Conservation (phyloP, 2,888 invertebrate species). For the Synanthedon formicaeformis region DNA sequence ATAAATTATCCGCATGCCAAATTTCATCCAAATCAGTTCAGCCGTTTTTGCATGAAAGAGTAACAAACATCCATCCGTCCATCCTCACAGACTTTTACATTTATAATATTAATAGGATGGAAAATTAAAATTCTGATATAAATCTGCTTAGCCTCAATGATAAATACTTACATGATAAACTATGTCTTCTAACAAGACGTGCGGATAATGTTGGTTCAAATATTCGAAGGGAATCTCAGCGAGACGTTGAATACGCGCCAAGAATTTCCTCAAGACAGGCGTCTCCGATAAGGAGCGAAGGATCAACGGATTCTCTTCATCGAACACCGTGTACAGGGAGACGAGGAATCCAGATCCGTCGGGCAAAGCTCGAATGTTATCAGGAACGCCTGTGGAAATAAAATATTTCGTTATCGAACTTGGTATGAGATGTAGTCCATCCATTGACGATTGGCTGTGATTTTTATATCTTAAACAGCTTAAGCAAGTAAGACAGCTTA, state of each 20-base stretch:
- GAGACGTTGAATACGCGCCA: conserved; percentile 70
- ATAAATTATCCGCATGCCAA: too few relatives aligned
- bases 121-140: too few relatives aligned
- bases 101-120: too few relatives aligned
- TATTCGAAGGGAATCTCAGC: conserved; percentile 74
- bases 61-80: too few relatives aligned
- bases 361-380: conserved; percentile 70
- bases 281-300: conserved; percentile 69
- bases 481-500: too few relatives aligned
- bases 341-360: conserved; percentile 78
- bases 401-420: neutral
- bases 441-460: neutral
- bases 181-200: conserved; percentile 72
- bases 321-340: conserved; percentile 62
- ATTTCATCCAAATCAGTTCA: too few relatives aligned
- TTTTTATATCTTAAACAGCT: neutral
- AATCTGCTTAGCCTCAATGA: too few relatives aligned
- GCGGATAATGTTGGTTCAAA: conserved; percentile 74
- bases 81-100: too few relatives aligned
- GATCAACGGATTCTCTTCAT: conserved; percentile 71
- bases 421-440: too few relatives aligned
- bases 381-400: conserved; percentile 65
- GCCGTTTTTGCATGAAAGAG: too few relatives aligned
- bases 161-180: conserved; percentile 68
- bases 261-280: conserved; percentile 75